These are phyloP conservation scores for Atherinomorus stipes DNA, from an alignment of 2,113 vertebrate genomes.

Conservation along the genomic window DNA sequence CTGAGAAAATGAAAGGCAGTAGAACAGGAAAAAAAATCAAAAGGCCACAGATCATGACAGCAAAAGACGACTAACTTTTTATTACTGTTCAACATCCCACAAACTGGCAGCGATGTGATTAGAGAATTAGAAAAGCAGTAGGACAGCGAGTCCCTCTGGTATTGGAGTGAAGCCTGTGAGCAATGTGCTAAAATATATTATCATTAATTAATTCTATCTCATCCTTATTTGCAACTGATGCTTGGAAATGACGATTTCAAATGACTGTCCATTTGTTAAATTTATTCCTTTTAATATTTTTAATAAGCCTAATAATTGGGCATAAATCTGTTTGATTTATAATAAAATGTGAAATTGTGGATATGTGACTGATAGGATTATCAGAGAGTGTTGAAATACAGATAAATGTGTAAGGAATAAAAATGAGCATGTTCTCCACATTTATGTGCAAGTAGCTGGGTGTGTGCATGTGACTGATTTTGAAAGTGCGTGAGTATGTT, in stretches of 20 bases:
- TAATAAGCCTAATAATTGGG: conserved; percentile 5
- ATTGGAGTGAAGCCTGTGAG: neutral
- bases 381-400: neutral
- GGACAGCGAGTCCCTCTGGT: neutral
- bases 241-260: too few species aligned
- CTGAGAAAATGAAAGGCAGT: too few species aligned
- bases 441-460: neutral
- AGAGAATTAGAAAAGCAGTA: neutral
- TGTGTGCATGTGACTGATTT: conserved; percentile 14
- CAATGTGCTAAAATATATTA: neutral
- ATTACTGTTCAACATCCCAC: conserved; percentile 13
- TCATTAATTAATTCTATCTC: neutral
- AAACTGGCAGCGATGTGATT: conserved; percentile 2
- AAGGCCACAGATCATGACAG: too few species aligned
- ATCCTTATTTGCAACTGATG: neutral
- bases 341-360: neutral
- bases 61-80: conserved; percentile 8
- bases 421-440: neutral
- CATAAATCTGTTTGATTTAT: conserved; percentile 10
- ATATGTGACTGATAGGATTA: neutral
- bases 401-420: conserved; percentile 1
- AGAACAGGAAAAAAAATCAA: too few species aligned
- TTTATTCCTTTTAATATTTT: neutral
- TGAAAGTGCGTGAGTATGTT: conserved; percentile 17
- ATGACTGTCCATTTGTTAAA: neutral